Percentiles rank a stretch among this genome's conserved stretches.
Evolutionary conservation across 1,140 invertebrate species (phyloP).

Genomic region (Ditylenchus dipsaci): DNA sequence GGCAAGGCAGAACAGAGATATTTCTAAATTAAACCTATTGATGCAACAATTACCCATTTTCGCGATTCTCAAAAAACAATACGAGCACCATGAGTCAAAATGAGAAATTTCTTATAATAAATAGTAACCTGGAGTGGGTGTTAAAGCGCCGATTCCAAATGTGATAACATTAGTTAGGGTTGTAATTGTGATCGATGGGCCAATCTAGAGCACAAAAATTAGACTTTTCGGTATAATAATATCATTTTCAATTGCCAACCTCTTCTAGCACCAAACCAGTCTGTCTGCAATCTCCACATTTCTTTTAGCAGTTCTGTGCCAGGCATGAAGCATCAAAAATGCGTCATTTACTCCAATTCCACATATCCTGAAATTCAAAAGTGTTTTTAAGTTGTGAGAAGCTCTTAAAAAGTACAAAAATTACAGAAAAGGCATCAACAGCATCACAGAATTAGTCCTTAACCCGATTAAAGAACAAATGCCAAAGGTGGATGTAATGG

Average conservation of each 20-base stretch:
- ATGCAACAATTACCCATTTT: background rate
- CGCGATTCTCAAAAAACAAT: background rate
- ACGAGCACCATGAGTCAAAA: background rate
- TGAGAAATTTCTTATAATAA: background rate
- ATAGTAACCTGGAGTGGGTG: conserved; percentile 68
- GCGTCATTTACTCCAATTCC: conserved; percentile 34
- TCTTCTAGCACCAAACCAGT: conserved; percentile 62
- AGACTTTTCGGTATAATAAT: background rate
- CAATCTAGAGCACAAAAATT: conserved; percentile 61
- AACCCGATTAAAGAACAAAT: conserved; percentile 40
- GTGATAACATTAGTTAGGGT: conserved; percentile 91
- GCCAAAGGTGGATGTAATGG: conserved; percentile 51
- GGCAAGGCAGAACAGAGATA: conserved; percentile 36
- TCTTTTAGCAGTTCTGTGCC: conserved; percentile 35
- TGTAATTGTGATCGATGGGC: conserved; percentile 93
- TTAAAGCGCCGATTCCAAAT: conserved; percentile 91
- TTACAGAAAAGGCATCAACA: conserved; percentile 55
- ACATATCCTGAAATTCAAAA: conserved; percentile 23
- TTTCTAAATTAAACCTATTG: conserved; percentile 34
- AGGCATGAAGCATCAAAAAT: conserved; percentile 46
- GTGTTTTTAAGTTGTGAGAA: background rate
- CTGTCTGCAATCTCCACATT: conserved; percentile 6
- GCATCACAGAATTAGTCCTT: conserved; percentile 48
- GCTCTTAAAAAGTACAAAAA: background rate
- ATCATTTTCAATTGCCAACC: conserved; percentile 56